phyloP scores from a whole-genome alignment of 2,797 vertebrate species.

The Ctenopoma kingsleyae region DNA sequence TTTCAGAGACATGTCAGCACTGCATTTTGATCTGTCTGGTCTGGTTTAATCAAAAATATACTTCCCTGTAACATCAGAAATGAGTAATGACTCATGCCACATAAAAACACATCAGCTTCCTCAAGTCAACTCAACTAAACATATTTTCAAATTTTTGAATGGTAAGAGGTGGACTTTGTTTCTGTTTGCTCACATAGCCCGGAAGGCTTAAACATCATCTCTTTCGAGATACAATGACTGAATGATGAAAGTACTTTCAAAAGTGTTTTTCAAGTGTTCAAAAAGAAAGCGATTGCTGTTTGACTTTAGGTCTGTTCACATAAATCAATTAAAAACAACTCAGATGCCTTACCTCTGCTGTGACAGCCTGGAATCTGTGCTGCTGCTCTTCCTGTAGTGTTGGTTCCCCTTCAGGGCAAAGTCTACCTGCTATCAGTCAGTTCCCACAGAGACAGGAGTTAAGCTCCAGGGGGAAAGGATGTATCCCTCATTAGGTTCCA shows the following conservation, averaged over 20 bases:
- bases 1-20: slow-evolving; percentile 20
- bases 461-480: slow-evolving; percentile 49
- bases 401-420: slow-evolving; percentile 74
- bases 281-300: slow-evolving; percentile 21
- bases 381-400: slow-evolving; percentile 66
- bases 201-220: not conserved
- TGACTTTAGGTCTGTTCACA: slow-evolving; percentile 23
- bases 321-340: slow-evolving; percentile 35
- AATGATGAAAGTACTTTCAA: slow-evolving; percentile 2
- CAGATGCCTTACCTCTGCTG: slow-evolving; percentile 66
- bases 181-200: not conserved
- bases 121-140: not conserved
- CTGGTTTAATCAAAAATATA: slow-evolving; percentile 20
- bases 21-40: not conserved
- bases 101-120: not conserved
- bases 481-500: slow-evolving; percentile 69
- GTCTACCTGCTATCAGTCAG: slow-evolving; percentile 77
- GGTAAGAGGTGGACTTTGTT: slow-evolving; percentile 16
- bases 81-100: slow-evolving; percentile 1
- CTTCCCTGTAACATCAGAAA: slow-evolving; percentile 19
- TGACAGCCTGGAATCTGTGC: slow-evolving; percentile 36
- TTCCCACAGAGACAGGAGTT: slow-evolving; percentile 73
- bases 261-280: slow-evolving; percentile 7
- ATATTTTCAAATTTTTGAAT: not conserved
- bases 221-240: not conserved